These are phyloP conservation scores for Goniozus legneri DNA, from an alignment of 1,140 invertebrate genomes.

Conservation along the genomic window DNA sequence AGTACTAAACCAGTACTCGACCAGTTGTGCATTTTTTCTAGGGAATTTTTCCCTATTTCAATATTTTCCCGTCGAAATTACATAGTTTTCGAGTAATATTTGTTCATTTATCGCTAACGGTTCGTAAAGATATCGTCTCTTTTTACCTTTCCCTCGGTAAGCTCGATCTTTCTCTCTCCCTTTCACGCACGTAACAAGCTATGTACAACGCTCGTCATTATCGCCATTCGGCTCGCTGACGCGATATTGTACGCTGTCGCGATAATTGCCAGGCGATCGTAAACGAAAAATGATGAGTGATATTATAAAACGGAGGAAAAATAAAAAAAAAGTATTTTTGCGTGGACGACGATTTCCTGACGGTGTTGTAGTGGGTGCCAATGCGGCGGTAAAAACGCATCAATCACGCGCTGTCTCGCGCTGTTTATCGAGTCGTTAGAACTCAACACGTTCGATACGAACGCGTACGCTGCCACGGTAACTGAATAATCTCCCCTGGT, in stretches of 20 bases:
- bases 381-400: slow-evolving; percentile 12
- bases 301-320: background rate
- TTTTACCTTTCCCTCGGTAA: no score
- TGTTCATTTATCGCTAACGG: no score
- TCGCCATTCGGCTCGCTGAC: no score
- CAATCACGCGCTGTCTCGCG: background rate
- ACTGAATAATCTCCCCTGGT: slow-evolving; percentile 10
- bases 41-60: no score
- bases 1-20: no score
- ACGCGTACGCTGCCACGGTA: slow-evolving; percentile 3
- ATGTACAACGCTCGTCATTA: background rate
- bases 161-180: no score
- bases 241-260: background rate
- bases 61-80: no score
- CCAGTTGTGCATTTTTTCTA: no score
- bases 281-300: background rate
- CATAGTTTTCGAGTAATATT: no score
- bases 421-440: slow-evolving; percentile 12
- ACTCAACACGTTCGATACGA: slow-evolving; percentile 7
- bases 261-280: background rate
- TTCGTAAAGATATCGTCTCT: no score
- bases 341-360: no score
- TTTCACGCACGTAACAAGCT: background rate
- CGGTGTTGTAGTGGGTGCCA: slow-evolving; percentile 2
- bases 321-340: no score